phyloP scores from a whole-genome alignment of 35 echinoderm and acorn worm species.

The Apostichopus californicus region DNA sequence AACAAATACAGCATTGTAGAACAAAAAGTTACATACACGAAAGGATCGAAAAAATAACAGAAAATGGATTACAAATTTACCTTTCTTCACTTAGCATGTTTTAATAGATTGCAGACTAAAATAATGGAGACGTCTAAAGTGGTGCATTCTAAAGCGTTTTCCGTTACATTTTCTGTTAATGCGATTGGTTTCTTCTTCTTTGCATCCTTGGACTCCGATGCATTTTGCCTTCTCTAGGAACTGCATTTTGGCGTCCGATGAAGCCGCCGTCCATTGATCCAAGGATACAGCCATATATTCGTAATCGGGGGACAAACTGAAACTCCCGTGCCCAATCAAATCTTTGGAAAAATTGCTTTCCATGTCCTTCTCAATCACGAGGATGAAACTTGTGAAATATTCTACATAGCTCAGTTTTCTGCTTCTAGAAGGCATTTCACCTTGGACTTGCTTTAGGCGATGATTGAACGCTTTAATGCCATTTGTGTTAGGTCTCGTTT shows the following conservation, averaged over 20 bases:
- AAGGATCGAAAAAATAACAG: no score
- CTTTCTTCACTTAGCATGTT: no score
- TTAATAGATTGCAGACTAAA: no score
- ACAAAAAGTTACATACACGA: no score
- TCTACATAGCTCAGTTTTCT: slow-evolving; percentile 29
- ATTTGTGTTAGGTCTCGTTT: slow-evolving; percentile 17
- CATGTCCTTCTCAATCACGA: slow-evolving; percentile 32
- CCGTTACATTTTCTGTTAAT: background rate
- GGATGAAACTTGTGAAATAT: slow-evolving; percentile 13
- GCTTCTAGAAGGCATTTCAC: background rate
- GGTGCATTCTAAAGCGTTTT: background rate
- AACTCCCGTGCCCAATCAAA: slow-evolving; percentile 24
- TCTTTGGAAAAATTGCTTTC: background rate
- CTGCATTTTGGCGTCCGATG: background rate
- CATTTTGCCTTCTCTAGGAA: background rate
- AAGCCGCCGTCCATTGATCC: slow-evolving; percentile 26
- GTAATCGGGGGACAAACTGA: slow-evolving; percentile 17
- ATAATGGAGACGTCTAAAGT: background rate
- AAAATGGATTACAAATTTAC: no score
- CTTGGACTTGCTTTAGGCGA: slow-evolving; percentile 29
- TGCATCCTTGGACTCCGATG: background rate
- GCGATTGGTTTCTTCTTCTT: background rate
- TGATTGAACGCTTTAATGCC: slow-evolving; percentile 31
- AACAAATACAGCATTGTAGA: no score
- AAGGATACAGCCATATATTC: background rate